Conservation (phyloP, 2,797 vertebrate genomes). For the Fistularia commersonii region DNA sequence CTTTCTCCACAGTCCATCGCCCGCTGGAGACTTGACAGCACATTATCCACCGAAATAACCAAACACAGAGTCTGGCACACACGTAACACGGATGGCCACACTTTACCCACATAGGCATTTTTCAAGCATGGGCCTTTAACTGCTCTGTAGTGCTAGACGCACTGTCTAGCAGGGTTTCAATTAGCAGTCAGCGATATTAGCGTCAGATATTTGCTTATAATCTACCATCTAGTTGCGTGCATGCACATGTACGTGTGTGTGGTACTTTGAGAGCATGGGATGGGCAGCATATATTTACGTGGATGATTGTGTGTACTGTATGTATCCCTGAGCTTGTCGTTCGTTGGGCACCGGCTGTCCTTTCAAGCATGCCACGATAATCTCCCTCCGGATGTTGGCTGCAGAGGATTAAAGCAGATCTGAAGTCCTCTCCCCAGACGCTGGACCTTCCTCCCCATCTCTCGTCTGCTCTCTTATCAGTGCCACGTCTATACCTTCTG, state of each 20-base stretch:
- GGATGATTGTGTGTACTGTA: slow-evolving; percentile 1
- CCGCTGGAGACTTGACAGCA: slow-evolving; percentile 1
- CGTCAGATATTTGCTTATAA: background rate
- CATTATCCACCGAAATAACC: slow-evolving; percentile 9
- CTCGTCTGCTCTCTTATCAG: slow-evolving; percentile 17
- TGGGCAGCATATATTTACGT: background rate
- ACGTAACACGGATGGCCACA: background rate
- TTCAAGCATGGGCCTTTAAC: too few species aligned
- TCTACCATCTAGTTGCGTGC: too few species aligned
- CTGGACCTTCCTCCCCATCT: slow-evolving; percentile 25
- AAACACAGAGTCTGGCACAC: background rate
- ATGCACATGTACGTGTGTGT: too few species aligned
- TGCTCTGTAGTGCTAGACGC: too few species aligned
- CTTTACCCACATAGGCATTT: background rate
- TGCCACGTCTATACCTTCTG: slow-evolving; percentile 18
- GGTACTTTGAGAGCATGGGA: too few species aligned
- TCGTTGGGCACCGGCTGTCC: slow-evolving; percentile 43
- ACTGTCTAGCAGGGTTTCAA: slow-evolving; percentile 14
- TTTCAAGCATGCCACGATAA: slow-evolving; percentile 43
- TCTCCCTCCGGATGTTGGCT: slow-evolving; percentile 33
- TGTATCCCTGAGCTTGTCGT: slow-evolving; percentile 19
- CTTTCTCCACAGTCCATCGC: slow-evolving; percentile 11
- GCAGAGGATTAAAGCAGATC: slow-evolving; percentile 48
- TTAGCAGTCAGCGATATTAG: slow-evolving; percentile 24
- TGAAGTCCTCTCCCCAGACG: slow-evolving; percentile 35